phyloP scores from a whole-genome alignment of 2,797 vertebrate genomes.

The Acanthis flammea region DNA sequence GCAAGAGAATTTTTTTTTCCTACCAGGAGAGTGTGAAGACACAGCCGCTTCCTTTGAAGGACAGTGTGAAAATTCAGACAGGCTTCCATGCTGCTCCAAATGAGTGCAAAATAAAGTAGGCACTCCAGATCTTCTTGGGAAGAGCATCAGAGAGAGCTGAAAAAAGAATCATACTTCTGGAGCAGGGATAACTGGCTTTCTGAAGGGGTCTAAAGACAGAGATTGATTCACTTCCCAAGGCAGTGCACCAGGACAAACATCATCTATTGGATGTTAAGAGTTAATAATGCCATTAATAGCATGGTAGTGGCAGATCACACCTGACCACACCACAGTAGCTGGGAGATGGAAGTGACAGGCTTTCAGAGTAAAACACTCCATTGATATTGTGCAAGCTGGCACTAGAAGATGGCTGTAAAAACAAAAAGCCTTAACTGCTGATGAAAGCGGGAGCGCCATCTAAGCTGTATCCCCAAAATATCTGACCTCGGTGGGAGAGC shows the following conservation, averaged over 20 bases:
- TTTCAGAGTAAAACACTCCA: neutral
- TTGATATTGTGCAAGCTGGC: neutral
- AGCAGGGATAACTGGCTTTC: neutral
- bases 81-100: neutral
- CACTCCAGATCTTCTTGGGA: neutral
- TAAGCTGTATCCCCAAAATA: neutral
- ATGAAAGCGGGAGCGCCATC: neutral
- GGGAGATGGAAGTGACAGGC: neutral
- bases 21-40: neutral
- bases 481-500: neutral
- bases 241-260: neutral
- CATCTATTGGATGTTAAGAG: neutral
- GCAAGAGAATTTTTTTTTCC: neutral
- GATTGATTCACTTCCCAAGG: neutral
- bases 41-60: neutral
- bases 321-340: neutral
- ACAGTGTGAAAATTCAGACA: constrained; percentile 29
- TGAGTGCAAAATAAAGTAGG: neutral
- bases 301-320: neutral
- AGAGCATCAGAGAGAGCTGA: neutral
- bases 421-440: neutral
- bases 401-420: neutral
- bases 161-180: neutral
- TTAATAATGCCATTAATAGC: neutral
- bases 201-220: neutral